phyloP scores from a whole-genome alignment of 2,113 vertebrate species.

The Stigmatopora nigra region DNA sequence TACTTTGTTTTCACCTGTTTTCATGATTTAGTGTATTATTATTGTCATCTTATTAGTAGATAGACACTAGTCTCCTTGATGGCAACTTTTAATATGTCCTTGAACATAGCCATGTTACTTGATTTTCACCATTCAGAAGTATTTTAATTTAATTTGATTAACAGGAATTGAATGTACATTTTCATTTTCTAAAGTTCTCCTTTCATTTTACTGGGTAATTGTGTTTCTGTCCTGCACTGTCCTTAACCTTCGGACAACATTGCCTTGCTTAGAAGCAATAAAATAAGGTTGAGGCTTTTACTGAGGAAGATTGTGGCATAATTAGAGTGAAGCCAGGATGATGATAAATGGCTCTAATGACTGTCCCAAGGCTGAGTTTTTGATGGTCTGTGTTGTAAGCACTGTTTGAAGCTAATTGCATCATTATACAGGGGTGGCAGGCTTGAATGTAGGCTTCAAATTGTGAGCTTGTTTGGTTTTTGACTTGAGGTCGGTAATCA shows the following conservation, averaged over 20 bases:
- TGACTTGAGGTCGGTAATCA: constrained; percentile 18
- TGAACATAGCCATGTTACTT: no score
- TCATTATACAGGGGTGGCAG: constrained; percentile 46
- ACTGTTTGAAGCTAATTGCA: constrained; percentile 38
- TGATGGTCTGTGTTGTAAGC: constrained; percentile 33
- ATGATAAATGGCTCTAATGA: constrained; percentile 50
- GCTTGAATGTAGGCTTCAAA: constrained; percentile 23
- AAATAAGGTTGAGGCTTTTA: constrained; percentile 7
- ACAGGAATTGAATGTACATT: not conserved
- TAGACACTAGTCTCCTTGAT: no score
- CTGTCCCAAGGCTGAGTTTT: constrained; percentile 43
- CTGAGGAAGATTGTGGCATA: constrained; percentile 25
- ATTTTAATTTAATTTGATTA: not conserved
- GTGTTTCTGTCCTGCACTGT: not conserved
- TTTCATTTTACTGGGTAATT: not conserved
- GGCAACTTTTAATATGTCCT: no score
- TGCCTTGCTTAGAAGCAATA: constrained; percentile 18
- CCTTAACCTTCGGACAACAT: not conserved
- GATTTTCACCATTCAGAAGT: no score
- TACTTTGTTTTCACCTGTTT: no score
- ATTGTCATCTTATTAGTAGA: no score
- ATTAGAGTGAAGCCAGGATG: constrained; percentile 23
- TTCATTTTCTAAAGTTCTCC: not conserved
- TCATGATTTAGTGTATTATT: no score
- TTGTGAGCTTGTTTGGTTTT: constrained; percentile 41